phyloP scores from a whole-genome alignment of 2,797 vertebrate species.

The Typhlichthys eigenmanni region DNA sequence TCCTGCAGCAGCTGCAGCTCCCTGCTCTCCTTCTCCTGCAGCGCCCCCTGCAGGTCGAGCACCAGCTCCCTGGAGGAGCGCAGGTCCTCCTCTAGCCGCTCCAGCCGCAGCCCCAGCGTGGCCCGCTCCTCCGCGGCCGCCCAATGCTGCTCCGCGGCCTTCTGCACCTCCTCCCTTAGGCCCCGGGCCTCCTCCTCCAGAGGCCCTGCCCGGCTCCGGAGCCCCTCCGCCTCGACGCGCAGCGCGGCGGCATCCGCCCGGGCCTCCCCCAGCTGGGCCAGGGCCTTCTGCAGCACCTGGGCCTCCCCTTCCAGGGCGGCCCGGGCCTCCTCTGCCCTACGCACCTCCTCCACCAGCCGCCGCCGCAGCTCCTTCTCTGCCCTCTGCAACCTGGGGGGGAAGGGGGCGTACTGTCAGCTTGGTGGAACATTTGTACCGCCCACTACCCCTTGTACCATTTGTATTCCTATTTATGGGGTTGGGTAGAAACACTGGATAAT shows the following conservation, averaged over 20 bases:
- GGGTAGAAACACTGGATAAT: no score
- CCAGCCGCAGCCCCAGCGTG: conserved; percentile 75
- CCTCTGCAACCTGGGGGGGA: conserved; percentile 78
- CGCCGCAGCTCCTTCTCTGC: conserved; percentile 74
- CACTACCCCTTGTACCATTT: no score
- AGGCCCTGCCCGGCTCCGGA: conserved; percentile 76
- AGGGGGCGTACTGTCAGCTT: not conserved
- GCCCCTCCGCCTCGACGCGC: conserved; percentile 49
- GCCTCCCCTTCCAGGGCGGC: conserved; percentile 77
- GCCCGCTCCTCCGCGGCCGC: conserved; percentile 73
- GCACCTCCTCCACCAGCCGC: conserved; percentile 71
- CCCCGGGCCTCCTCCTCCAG: conserved; percentile 71
- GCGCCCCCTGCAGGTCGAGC: conserved; percentile 81
- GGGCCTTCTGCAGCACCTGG: conserved; percentile 64
- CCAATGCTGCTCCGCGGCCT: conserved; percentile 77
- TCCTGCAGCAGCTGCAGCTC: conserved; percentile 86
- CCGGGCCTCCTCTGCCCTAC: conserved; percentile 69
- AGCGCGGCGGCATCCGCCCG: conserved; percentile 5
- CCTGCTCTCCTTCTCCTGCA: conserved; percentile 85
- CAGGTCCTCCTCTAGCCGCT: conserved; percentile 89
- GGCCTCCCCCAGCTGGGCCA: conserved; percentile 65
- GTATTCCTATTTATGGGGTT: no score
- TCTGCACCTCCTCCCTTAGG: conserved; percentile 80
- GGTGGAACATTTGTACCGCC: no score
- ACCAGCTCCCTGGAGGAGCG: conserved; percentile 84